Percentiles rank a stretch among this genome's conserved stretches.
These are phyloP conservation scores for Brachynemurus nebulosus DNA, from an alignment of 2,888 invertebrate genomes.

Conservation along the genomic window DNA sequence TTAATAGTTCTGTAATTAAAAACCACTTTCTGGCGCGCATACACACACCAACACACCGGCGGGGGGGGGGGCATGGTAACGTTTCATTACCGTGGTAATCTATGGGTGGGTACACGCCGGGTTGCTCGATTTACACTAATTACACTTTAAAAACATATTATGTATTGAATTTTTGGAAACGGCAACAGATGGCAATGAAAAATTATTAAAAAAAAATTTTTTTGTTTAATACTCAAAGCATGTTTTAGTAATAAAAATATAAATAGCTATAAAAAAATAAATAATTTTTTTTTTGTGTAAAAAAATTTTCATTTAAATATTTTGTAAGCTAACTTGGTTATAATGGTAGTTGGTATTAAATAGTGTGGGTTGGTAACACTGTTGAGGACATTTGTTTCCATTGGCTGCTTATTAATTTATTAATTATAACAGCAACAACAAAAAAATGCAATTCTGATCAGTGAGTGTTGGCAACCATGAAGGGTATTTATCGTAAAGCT, in stretches of 20 bases:
- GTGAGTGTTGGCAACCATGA: no score
- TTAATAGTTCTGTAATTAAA: not conserved
- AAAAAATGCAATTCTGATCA: no score
- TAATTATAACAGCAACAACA: no score
- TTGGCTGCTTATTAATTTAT: no score
- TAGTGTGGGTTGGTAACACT: no score
- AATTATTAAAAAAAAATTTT: slow-evolving; percentile 1
- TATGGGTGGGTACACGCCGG: not conserved
- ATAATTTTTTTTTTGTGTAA: not conserved
- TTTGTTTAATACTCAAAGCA: not conserved
- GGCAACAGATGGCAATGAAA: not conserved
- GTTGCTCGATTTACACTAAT: slow-evolving; percentile 1
- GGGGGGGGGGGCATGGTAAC: not conserved
- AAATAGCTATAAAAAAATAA: not conserved
- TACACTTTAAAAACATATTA: slow-evolving; percentile 7
- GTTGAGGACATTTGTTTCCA: no score
- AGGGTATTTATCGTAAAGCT: no score
- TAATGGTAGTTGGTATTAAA: no score
- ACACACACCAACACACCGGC: not conserved
- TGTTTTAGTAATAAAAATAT: slow-evolving; percentile 1
- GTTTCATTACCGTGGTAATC: not conserved
- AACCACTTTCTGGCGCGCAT: not conserved
- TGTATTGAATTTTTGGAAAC: slow-evolving; percentile 6
- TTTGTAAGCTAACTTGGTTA: no score
- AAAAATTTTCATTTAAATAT: no score